Evolutionary conservation across 1,140 invertebrate species (phyloP), one percentile per base, ranked within the genome.

Genomic region (Eufriesea mexicana): DNA sequence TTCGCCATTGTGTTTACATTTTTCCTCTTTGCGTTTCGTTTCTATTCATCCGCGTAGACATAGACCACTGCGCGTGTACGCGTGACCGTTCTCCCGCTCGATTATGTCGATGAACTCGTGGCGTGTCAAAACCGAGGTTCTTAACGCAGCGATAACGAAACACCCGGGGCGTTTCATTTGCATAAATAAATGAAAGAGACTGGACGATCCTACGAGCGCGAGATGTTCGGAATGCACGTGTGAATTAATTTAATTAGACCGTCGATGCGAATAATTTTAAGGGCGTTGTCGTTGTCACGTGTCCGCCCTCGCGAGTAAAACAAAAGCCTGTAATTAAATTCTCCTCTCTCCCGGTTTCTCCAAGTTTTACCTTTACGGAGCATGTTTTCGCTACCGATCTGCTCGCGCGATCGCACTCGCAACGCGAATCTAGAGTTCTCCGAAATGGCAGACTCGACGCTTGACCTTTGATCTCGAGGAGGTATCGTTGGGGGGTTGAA

Each of bases 241-340:
- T 68, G 25, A 76, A 68, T 76, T 82, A 82, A 76, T 82, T 82
- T 67, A 76, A 82, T 82, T 82, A 82, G 79, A n/a, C 20, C 61
- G 49, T 49, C 45, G 62, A 51, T 42, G 62, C 28, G 79, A 68
- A 67, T 82, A 78, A 83, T 83, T 82, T 76, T 71, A 78, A 83
- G 74, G 64, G 75, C 49, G 73, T 75, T n/a, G 61, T n/a, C 51
- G 28, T 59, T 25, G 66, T 54, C 55, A 61, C 73, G 64, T 28
- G 25, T 10, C 23, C 25, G 12, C 28, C 25, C 1, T 18, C 28
- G 28, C 23, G 64, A 42, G 42, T n/a, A 28, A 83, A 83, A 68
- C 72, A 67, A 68, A 35, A 76, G 45, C 55, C 66, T 35, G 20
- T 78, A 78, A 83, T 83, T 83, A 71, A 83, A 71, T 77, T 78